phyloP scores from a whole-genome alignment of 2,888 invertebrate species.

The Halocaridina rubra region DNA sequence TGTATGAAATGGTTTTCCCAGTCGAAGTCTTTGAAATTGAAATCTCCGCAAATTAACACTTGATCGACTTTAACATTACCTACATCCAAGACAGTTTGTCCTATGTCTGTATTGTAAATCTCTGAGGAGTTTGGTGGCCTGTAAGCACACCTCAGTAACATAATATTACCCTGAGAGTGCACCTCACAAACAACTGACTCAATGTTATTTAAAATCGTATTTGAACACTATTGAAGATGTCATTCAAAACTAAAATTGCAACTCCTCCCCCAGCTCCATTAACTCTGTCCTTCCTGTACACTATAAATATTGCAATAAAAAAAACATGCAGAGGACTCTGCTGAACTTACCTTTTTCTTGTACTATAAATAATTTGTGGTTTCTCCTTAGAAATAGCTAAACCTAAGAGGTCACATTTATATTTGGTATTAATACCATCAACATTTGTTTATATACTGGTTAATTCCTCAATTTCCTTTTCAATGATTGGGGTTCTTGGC shows the following conservation, averaged over 20 bases:
- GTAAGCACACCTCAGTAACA: background rate
- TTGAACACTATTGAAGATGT: background rate
- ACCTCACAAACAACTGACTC: background rate
- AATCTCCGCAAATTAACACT: background rate
- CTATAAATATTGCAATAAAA: background rate
- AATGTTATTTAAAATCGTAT: background rate
- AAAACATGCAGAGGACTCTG: no score
- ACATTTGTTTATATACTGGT: background rate
- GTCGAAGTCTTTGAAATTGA: background rate
- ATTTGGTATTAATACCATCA: no score
- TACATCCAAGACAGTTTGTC: no score
- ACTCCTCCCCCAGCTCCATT: no score
- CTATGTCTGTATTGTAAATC: no score
- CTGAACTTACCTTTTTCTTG: background rate
- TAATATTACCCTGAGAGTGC: background rate
- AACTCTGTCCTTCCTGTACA: background rate
- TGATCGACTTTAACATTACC: background rate
- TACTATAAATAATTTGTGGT: background rate
- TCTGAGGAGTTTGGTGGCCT: conserved; percentile 2
- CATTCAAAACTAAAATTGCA: background rate
- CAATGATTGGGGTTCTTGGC: no score
- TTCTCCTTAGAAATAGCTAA: no score
- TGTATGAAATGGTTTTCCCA: background rate
- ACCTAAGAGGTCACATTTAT: no score
- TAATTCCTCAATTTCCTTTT: background rate